A percentile compares a stretch with the other conserved stretches of the same genome.
These are phyloP conservation scores for Stenotaenia linearis DNA, from an alignment of 2,888 invertebrate genomes.

Conservation along the genomic window DNA sequence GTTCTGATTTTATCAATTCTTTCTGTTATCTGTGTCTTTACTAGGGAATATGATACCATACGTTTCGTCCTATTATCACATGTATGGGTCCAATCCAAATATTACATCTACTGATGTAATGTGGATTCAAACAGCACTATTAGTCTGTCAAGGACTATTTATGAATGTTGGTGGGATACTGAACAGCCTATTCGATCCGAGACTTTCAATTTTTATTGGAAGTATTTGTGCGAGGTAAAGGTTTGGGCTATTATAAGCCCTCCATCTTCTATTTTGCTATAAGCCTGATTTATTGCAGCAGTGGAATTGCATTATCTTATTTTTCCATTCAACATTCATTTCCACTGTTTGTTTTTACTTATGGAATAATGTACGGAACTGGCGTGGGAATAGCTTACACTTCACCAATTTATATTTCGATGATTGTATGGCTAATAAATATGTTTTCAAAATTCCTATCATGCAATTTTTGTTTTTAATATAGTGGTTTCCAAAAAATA, in stretches of 20 bases:
- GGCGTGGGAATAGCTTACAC: constrained; percentile 45
- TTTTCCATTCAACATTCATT: constrained; percentile 40
- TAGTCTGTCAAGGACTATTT: constrained; percentile 43
- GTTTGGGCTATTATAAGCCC: background rate
- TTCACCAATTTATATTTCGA: constrained; percentile 41
- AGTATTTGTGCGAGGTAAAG: constrained; percentile 42
- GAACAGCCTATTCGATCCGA: constrained; percentile 42
- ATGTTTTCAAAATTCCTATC: background rate
- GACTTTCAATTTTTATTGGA: constrained; percentile 42
- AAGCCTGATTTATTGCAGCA: constrained; percentile 37
- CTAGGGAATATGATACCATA: constrained; percentile 21
- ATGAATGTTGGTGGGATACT: constrained; percentile 45
- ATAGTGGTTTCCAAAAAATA: background rate
- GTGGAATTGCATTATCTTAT: constrained; percentile 42
- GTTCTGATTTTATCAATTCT: constrained; percentile 31
- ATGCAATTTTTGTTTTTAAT: background rate
- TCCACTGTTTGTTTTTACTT: background rate
- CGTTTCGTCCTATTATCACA: constrained; percentile 38
- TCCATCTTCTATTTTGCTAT: no score
- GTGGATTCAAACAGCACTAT: constrained; percentile 38
- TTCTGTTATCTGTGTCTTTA: no score
- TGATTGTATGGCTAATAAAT: no score
- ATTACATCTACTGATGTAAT: constrained; percentile 37
- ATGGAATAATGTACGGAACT: constrained; percentile 39
- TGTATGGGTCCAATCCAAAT: background rate